These are phyloP conservation scores for Leptinotarsa peninsularis DNA, from an alignment of 2,888 invertebrate genomes.

Conservation along the genomic window DNA sequence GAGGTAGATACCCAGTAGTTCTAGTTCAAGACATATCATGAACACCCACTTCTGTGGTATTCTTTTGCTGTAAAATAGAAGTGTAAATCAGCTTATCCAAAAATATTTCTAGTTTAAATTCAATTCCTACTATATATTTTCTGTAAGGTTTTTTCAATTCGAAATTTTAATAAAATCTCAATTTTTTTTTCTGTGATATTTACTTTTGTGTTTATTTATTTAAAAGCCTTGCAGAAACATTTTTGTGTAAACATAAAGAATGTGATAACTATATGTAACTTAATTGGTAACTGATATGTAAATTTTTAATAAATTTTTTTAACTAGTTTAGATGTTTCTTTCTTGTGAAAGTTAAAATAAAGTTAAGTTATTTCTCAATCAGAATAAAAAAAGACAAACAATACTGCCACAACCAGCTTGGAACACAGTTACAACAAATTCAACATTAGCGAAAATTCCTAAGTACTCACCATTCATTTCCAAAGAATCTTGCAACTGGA, in stretches of 20 bases:
- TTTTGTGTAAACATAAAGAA: slow-evolving; percentile 27
- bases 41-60: neutral
- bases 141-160: slow-evolving; percentile 14
- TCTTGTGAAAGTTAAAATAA: too few species aligned
- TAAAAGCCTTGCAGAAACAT: slow-evolving; percentile 31
- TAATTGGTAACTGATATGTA: slow-evolving; percentile 37
- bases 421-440: too few species aligned
- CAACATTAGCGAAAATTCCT: too few species aligned
- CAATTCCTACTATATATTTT: neutral
- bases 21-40: neutral
- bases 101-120: neutral
- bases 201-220: slow-evolving; percentile 31
- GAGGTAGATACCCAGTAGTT: neutral
- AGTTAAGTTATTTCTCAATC: too few species aligned
- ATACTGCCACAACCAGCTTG: too few species aligned
- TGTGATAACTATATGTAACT: slow-evolving; percentile 43
- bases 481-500: too few species aligned
- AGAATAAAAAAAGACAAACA: too few species aligned
- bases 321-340: neutral
- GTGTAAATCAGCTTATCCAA: neutral
- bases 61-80: neutral
- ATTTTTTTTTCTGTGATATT: slow-evolving; percentile 42
- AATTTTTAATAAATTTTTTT: slow-evolving; percentile 40
- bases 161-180: slow-evolving; percentile 30
- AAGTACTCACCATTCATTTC: too few species aligned